Evolutionary conservation across 2,797 vertebrate genomes (phyloP).

Genomic region (Artibeus lituratus): DNA sequence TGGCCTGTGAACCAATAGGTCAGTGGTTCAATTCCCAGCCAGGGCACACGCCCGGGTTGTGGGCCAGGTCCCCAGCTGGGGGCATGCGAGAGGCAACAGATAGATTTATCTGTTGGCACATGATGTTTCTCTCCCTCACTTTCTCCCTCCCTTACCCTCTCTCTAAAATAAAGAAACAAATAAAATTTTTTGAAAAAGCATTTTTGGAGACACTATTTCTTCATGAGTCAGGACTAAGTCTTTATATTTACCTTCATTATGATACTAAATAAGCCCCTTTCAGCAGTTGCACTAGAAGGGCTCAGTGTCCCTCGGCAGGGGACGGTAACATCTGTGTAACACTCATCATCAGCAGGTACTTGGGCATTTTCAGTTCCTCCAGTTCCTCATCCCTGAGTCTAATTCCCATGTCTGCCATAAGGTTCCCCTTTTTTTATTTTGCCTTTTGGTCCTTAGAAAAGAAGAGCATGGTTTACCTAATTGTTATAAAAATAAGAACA

Average conservation of each 20-base stretch:
- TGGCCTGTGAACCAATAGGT: no score
- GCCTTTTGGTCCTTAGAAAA: constrained; percentile 50
- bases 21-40: no score
- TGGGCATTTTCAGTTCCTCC: constrained; percentile 34
- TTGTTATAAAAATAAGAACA: not conserved
- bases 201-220: not conserved
- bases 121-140: no score
- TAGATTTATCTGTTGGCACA: no score
- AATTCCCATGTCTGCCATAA: constrained; percentile 43
- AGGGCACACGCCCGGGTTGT: no score
- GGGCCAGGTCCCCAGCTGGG: no score
- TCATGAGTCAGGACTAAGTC: not conserved
- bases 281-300: not conserved
- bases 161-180: no score
- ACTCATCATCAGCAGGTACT: constrained; percentile 49
- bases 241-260: not conserved
- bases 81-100: no score
- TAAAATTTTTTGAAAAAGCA: not conserved
- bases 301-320: not conserved
- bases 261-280: not conserved
- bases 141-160: no score
- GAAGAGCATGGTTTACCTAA: not conserved
- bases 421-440: constrained; percentile 10
- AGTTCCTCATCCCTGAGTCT: constrained; percentile 42
- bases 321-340: not conserved